These are phyloP conservation scores for Lepidothrix coronata DNA, from an alignment of 2,113 vertebrate genomes.

Conservation along the genomic window DNA sequence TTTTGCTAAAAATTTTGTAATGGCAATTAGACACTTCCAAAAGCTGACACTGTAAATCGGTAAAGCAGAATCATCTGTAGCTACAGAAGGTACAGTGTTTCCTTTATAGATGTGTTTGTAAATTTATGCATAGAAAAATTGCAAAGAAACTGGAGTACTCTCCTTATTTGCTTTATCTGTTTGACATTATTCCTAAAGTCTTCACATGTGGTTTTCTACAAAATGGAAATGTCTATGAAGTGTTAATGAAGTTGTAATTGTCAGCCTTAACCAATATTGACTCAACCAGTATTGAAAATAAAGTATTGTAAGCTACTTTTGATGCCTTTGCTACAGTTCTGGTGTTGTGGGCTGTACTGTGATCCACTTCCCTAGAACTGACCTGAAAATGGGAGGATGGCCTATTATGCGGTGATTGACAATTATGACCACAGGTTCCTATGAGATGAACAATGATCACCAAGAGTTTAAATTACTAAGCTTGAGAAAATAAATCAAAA, in stretches of 20 bases:
- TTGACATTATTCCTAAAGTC: neutral
- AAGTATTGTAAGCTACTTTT: neutral
- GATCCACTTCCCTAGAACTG: neutral
- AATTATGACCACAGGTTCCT: neutral
- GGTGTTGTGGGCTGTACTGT: neutral
- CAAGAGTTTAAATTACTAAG: neutral
- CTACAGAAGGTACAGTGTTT: neutral
- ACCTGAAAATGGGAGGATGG: neutral
- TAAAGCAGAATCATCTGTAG: neutral
- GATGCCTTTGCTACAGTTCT: neutral
- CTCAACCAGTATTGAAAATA: neutral
- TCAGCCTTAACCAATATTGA: neutral
- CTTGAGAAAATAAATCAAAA: neutral
- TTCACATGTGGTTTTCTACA: neutral
- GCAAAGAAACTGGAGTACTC: neutral
- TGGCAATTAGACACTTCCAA: neutral
- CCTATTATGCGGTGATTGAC: neutral
- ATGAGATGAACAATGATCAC: neutral
- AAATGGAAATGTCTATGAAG: neutral
- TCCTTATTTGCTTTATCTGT: neutral
- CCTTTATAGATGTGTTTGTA: neutral
- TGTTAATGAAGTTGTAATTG: neutral
- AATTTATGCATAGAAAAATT: neutral
- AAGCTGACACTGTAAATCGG: neutral
- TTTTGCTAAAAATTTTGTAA: neutral